Percentiles rank a stretch among this genome's conserved stretches.
phyloP scores from a whole-genome alignment of 2,797 vertebrate genomes.

The Rhinatrema bivittatum region DNA sequence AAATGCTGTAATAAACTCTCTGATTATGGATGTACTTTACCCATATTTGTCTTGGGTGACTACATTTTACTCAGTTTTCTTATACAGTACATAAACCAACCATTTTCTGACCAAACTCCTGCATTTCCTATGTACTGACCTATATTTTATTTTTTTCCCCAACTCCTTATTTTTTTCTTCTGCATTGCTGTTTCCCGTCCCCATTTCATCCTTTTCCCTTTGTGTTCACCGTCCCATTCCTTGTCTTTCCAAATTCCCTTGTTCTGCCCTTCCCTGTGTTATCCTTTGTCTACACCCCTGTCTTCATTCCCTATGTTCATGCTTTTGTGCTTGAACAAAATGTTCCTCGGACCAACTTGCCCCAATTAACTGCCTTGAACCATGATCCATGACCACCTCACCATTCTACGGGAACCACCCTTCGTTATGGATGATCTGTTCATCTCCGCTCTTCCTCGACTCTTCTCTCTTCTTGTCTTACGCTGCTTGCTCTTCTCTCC shows the following conservation, averaged over 20 bases:
- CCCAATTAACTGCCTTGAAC: constrained; percentile 90
- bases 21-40: constrained; percentile 83
- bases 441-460: constrained; percentile 97
- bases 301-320: constrained; percentile 71
- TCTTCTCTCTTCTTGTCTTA: constrained; percentile 99
- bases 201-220: constrained; percentile 65
- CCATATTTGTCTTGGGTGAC: constrained; percentile 88
- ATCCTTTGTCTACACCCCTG: constrained; percentile 57
- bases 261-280: constrained; percentile 51
- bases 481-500: constrained; percentile 99
- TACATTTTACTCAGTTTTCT: constrained; percentile 87
- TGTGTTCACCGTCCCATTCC: constrained; percentile 65
- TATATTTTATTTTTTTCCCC: constrained; percentile 93
- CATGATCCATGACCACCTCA: constrained; percentile 98
- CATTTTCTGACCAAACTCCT: constrained; percentile 98
- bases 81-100: constrained; percentile 91
- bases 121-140: constrained; percentile 99
- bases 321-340: constrained; percentile 85
- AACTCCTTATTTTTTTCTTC: constrained; percentile 71
- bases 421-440: constrained; percentile 99
- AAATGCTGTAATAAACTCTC: constrained; percentile 75
- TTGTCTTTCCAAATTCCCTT: constrained; percentile 65
- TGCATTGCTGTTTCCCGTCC: constrained; percentile 70
- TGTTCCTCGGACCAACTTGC: constrained; percentile 83
- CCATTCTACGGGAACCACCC: constrained; percentile 98